Percentiles rank a stretch among this genome's conserved stretches.
Conservation (phyloP, 2,113 vertebrate genomes). For the Quiscalus mexicanus region DNA sequence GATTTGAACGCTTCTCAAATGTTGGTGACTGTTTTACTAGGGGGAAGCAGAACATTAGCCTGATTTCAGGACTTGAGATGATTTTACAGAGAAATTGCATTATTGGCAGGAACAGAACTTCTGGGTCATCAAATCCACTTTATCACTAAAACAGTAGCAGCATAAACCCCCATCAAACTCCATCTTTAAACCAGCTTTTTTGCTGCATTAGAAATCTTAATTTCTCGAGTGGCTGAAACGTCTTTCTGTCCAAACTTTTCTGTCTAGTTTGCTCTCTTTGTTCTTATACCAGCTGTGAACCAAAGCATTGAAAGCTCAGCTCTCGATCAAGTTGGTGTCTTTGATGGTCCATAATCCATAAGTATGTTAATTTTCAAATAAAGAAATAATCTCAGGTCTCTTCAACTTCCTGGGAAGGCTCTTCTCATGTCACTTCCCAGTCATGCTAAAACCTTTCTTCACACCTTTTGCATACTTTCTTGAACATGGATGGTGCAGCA, state of each 20-base stretch:
- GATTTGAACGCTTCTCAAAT: neutral
- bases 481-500: neutral
- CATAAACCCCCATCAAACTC: neutral
- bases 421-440: neutral
- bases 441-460: neutral
- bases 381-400: neutral
- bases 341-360: neutral
- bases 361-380: neutral
- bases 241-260: neutral
- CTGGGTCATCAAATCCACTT: neutral
- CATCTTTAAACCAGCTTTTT: neutral
- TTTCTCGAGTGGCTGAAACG: neutral
- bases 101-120: neutral
- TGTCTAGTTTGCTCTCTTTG: neutral
- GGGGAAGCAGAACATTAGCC: neutral
- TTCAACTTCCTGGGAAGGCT: neutral
- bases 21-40: neutral
- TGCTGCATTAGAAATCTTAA: neutral
- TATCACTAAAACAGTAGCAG: neutral
- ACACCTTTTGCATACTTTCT: neutral
- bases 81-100: neutral
- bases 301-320: neutral
- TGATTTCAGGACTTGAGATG: neutral
- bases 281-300: neutral
- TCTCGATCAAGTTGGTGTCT: neutral